Base-by-base conservation (phyloP, 1,140 invertebrate species). In the Tetramorium alpestre region DNA sequence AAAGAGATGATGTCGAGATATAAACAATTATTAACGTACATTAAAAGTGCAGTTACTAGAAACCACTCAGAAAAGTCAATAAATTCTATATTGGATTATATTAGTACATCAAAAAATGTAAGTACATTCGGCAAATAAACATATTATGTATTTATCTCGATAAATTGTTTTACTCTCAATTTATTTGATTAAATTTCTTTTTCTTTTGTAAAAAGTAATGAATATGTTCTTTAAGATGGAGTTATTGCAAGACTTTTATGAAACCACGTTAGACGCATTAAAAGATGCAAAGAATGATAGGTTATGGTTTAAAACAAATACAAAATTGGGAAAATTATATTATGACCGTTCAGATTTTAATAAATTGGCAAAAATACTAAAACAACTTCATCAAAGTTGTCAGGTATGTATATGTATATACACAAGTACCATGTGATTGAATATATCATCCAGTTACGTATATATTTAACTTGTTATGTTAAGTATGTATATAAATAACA, bases 1-100 rank as follows among this genome's bases (percentile, higher is more conserved):
- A 97, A 98, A 89, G 98, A 99, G 95, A 99, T 99, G 99, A 99
- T 99, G 98, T 96, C 96, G 2, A 96, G 99, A 77, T 99, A 99
- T 94, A 99, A 99, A 94, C 98, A 99, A 94, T 96, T 99, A 58
- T 96, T 99, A 67, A 99, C 98, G 1, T 99, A 99, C 93, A 99
- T 99, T 67, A 99, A 99, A 95, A 99, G 98, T 96, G 99, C 99
- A 65, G 99, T 99, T 28, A 99, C 99, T 8, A 97, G 99, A 93
- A 99, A 99, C 95, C 99, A 99, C 94, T 99, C 99, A 76, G 99
- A 99, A 94, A 99, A 99, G 94, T 99, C 99, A 38, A 99, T 99
- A 88, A 99, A 99, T 95, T 99, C 99, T 22, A 99, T 99, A 93
- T 96, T 99, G 88, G 99, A 99, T 96, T 99, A 99, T 94, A 99